These are phyloP conservation scores for Monopis laevigella DNA, from an alignment of 2,888 invertebrate genomes.

Conservation along the genomic window DNA sequence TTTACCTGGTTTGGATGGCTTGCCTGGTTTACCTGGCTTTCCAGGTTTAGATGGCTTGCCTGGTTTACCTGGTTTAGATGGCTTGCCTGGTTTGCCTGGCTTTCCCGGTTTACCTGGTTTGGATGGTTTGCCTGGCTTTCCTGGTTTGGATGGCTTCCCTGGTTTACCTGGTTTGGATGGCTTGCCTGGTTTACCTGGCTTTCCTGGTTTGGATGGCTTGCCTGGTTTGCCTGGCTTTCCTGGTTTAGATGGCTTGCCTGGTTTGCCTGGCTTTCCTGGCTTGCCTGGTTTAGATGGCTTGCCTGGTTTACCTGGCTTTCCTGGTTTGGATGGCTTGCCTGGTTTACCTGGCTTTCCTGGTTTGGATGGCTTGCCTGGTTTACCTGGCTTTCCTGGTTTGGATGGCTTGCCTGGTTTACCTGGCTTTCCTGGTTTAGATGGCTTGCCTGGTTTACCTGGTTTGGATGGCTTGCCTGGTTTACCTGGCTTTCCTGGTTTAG, in stretches of 20 bases:
- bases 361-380: slow-evolving; percentile 1
- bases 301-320: neutral
- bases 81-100: slow-evolving; percentile 11
- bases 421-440: slow-evolving; percentile 9
- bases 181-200: slow-evolving; percentile 11
- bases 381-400: slow-evolving; percentile 5
- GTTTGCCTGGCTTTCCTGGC: slow-evolving; percentile 7
- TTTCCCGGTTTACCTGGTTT: slow-evolving; percentile 11
- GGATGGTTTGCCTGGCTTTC: slow-evolving; percentile 3
- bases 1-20: slow-evolving; percentile 17
- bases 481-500: slow-evolving; percentile 7
- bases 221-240: slow-evolving; percentile 8
- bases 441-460: slow-evolving; percentile 7
- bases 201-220: slow-evolving; percentile 10
- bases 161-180: slow-evolving; percentile 9
- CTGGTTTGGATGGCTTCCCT: slow-evolving; percentile 12
- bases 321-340: neutral
- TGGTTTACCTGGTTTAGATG: slow-evolving; percentile 7
- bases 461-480: neutral
- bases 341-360: slow-evolving; percentile 9
- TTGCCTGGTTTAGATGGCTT: slow-evolving; percentile 1
- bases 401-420: slow-evolving; percentile 10
- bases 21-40: slow-evolving; percentile 8
- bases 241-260: slow-evolving; percentile 11
- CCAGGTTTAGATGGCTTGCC: slow-evolving; percentile 8